Base-by-base conservation (phyloP, 2,888 invertebrate species). In the Netelia fuscicornis region DNA sequence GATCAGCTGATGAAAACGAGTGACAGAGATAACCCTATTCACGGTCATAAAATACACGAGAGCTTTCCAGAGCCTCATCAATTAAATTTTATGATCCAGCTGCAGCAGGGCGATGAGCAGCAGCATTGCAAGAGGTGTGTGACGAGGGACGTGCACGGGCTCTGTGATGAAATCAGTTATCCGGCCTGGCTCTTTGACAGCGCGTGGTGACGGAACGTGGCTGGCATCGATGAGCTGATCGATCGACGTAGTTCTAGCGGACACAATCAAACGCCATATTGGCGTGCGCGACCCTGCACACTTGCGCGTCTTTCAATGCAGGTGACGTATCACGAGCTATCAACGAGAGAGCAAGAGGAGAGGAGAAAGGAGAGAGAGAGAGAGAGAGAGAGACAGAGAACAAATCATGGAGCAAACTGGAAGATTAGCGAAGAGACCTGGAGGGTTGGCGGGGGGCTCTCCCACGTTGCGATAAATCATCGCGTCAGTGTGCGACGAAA, bases 381-480 rank as follows among this genome's bases (percentile, higher is more conserved):
- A 56, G 70, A 37, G 37, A 37, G 6, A 54, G 64, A 75, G 71
- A 52, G 52, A 68, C 65, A 37, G 56, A 75, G 71, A 54, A 30
- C 54, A 64, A 13, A 79, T 70, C 65, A 79, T 60, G 67, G 44
- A 85, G 89, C 86, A 87, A 90, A 87, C 86, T 85, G 81, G 87
- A 88, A 89, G 90, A 90, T 91, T 89, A 90, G 85, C 87, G 70
- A 84, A 86, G 86, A 86, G 87, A 88, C 87, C 87, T 81, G 74
- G 67, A 13, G 72, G 62, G 54, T 30, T 37, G 23, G 37, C 8
- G 20, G 52, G 23, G 64, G 71, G 65, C 54, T 23, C 67, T 64
- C 48, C 37, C 48, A 37, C 64, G 75, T 67, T 65, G 67, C 68
- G 87, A 90, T 90, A 91, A 90, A 91, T 91, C 90, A 89, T 86